Percentiles rank a stretch among this genome's conserved stretches.
Conservation (phyloP, 2,113 vertebrate species). For the Dasypus novemcinctus region DNA sequence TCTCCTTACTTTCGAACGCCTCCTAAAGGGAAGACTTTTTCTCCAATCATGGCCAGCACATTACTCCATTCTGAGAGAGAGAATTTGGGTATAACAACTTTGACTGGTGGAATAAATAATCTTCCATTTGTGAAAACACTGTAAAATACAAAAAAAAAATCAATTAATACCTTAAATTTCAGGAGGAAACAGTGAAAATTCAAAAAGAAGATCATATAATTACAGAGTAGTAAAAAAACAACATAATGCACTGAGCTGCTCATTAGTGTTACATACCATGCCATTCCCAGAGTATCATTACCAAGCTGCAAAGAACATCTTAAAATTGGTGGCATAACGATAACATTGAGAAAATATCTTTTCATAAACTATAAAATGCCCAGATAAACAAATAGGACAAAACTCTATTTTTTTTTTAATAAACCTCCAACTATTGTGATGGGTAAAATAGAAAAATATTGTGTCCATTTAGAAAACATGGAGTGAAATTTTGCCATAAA, state of each 20-base stretch:
- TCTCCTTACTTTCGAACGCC: constrained; percentile 82
- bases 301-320: neutral
- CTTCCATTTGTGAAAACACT: constrained; percentile 87
- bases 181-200: neutral
- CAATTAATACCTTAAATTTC: neutral
- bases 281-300: no score
- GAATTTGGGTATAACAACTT: constrained; percentile 83
- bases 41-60: constrained; percentile 82
- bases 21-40: constrained; percentile 83
- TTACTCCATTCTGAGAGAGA: constrained; percentile 82
- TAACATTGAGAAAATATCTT: rapidly evolving
- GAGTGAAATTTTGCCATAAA: constrained; percentile 21
- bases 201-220: neutral
- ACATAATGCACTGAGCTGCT: neutral
- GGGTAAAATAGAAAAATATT: neutral
- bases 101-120: constrained; percentile 78
- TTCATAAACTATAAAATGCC: neutral
- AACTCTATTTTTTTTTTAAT: neutral
- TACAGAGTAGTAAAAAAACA: neutral
- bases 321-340: neutral
- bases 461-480: neutral
- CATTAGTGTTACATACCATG: no score
- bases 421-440: neutral
- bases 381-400: neutral
- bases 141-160: constrained; percentile 32